Evolutionary conservation across 2,888 invertebrate species (phyloP).

Genomic region (Microchrysa polita): DNA sequence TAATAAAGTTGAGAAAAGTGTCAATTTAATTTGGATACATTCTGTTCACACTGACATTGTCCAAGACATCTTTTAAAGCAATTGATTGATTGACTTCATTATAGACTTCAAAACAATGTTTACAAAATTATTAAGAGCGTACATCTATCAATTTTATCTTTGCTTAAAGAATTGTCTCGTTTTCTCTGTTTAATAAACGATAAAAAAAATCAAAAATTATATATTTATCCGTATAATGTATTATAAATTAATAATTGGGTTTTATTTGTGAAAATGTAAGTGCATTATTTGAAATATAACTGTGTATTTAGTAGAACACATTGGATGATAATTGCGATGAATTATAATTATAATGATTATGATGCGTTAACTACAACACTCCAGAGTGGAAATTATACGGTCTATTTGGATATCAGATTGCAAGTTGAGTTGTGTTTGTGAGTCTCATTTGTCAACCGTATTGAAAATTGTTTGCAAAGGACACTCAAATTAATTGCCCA

Average conservation of each 20-base stretch:
- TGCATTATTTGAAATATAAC: conserved; percentile 29
- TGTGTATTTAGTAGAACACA: conserved; percentile 32
- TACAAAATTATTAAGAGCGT: neutral
- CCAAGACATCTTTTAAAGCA: neutral
- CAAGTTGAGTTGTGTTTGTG: neutral
- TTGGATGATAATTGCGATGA: conserved; percentile 19
- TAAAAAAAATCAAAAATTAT: conserved; percentile 31
- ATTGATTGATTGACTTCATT: neutral
- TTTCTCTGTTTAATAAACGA: conserved; percentile 27
- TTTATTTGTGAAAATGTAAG: conserved; percentile 34
- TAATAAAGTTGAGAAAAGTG: no score
- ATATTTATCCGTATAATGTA: conserved; percentile 23
- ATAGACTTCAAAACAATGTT: neutral
- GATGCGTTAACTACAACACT: conserved; percentile 33
- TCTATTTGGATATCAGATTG: neutral
- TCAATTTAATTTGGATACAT: no score
- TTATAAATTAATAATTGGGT: conserved; percentile 16
- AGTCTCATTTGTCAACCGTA: neutral
- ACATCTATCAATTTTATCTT: conserved; percentile 22
- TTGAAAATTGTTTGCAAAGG: neutral
- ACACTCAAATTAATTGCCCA: conserved; percentile 56
- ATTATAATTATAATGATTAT: conserved; percentile 1
- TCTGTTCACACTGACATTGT: no score
- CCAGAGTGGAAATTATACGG: conserved; percentile 6
- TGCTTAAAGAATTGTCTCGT: no score